Conservation (phyloP, 1,140 invertebrate species). For the Bombus affinis region DNA sequence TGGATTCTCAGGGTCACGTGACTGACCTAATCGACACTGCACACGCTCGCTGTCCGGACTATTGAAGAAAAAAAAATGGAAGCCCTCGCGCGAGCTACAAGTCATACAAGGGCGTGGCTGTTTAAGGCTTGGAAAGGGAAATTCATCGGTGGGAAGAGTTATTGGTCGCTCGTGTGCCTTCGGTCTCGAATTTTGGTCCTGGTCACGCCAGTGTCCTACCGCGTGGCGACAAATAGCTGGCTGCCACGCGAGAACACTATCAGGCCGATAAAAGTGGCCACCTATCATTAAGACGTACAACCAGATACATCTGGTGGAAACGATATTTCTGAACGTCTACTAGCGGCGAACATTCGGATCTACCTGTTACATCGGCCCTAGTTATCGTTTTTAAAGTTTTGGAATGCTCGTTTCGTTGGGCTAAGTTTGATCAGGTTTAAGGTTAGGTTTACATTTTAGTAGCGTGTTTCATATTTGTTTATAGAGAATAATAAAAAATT, state of each 20-base stretch:
- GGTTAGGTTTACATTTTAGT: no score
- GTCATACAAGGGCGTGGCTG: background rate
- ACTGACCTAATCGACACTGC: slow-evolving; percentile 16
- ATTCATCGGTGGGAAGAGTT: background rate
- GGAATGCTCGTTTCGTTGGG: background rate
- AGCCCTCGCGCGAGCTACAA: background rate
- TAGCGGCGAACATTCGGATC: background rate
- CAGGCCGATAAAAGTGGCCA: background rate
- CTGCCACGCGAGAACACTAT: slow-evolving; percentile 28
- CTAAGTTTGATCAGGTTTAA: no score
- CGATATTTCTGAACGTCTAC: background rate
- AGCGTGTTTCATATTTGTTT: no score
- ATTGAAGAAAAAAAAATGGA: background rate
- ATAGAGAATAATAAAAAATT: no score
- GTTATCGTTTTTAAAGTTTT: background rate
- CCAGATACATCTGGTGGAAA: background rate
- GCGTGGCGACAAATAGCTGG: background rate
- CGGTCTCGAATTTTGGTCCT: slow-evolving; percentile 3
- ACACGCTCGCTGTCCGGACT: background rate
- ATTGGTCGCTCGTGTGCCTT: background rate
- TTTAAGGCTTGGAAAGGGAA: background rate
- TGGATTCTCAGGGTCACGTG: slow-evolving; percentile 26
- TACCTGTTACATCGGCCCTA: background rate
- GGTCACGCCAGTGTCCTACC: background rate
- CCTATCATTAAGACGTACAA: background rate